Base-by-base conservation (phyloP, 2,113 vertebrate genomes). In the Zosterops borbonicus region DNA sequence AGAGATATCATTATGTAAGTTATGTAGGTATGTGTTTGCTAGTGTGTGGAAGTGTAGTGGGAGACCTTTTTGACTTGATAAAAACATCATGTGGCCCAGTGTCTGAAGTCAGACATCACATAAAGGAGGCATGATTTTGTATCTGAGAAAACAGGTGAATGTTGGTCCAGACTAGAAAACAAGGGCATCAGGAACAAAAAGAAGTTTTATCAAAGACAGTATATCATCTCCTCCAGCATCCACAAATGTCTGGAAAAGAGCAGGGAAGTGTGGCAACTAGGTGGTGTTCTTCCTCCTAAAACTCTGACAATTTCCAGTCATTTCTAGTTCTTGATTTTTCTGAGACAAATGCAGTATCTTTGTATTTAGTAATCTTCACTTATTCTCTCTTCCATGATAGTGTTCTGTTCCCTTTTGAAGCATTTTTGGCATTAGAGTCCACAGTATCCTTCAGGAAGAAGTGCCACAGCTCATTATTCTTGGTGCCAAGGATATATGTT, bases 71-170 rank as follows among this genome's bases (percentile, higher is more conserved):
- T 52, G 59, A 23, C 16, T 53, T 90, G 44, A 39, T 55, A 42
- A 64, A 82, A 74, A 18, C 0, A 0, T 53, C 55, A n/a, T 31
- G 31, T 41, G 50, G n/a, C n/a, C 24, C 46, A 44, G 11, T 62
- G 87, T 37, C 37, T 89, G 56, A 78, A 87, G 53, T 77, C 42
- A 47, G 41, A 44, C 2, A 3, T 74, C 56, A 23, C 37, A 9
- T 67, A n/a, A 74, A 75, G 65, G 10, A 94, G 46, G 28, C 42
- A 53, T 19, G 33, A 28, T 65, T 78, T 33, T 77, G 4, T 60
- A 14, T 29, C 39, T 87, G 39, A 56, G 41, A 60, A 77, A 84
- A 73, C 6, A 73, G 33, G 5, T 91, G 27, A 56, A 21, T 33
- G 9, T 91, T 90, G 50, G 33, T 60, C 19, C 55, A 52, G 44